These are phyloP conservation scores for Popillia japonica DNA, from an alignment of 1,140 invertebrate species.

Conservation along the genomic window DNA sequence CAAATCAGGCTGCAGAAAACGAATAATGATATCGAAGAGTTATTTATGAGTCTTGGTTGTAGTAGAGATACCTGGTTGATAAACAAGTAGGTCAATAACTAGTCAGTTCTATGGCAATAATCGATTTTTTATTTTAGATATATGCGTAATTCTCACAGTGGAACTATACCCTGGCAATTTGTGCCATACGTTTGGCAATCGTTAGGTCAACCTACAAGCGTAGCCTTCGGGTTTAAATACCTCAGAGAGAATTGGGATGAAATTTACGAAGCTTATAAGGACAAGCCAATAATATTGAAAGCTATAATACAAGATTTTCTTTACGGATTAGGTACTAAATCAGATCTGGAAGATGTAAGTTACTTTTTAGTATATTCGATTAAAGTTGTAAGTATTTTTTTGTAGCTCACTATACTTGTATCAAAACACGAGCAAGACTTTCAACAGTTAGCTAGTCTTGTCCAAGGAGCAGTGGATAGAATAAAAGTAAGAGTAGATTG, in stretches of 20 bases:
- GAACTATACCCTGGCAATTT: conserved; percentile 54
- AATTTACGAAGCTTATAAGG: conserved; percentile 52
- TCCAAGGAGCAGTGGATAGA: conserved; percentile 53
- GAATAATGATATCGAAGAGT: conserved; percentile 48
- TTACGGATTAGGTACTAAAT: conserved; percentile 52
- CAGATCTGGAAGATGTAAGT: conserved; percentile 57
- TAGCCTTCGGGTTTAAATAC: conserved; percentile 54
- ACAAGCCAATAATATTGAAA: conserved; percentile 52
- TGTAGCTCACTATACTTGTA: conserved; percentile 54
- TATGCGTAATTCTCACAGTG: conserved; percentile 46
- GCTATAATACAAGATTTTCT: conserved; percentile 56
- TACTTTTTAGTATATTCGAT: not conserved
- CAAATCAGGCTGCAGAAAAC: conserved; percentile 40
- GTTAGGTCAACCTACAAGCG: conserved; percentile 53
- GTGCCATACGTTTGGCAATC: conserved; percentile 56
- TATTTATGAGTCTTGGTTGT: conserved; percentile 55
- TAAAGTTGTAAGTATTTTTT: not conserved
- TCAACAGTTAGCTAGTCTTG: conserved; percentile 48
- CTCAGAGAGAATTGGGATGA: conserved; percentile 55
- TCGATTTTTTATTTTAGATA: conserved; percentile 26
- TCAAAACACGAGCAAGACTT: conserved; percentile 53
- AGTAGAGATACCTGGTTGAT: conserved; percentile 57
- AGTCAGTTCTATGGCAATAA: not conserved
- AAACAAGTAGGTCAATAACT: conserved; percentile 49
- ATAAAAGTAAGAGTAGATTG: conserved; percentile 54